A percentile compares a stretch with the other conserved stretches of the same genome.
Evolutionary conservation across 2,797 vertebrate genomes (phyloP).

Genomic region (Rhadinocentrus ornatus): DNA sequence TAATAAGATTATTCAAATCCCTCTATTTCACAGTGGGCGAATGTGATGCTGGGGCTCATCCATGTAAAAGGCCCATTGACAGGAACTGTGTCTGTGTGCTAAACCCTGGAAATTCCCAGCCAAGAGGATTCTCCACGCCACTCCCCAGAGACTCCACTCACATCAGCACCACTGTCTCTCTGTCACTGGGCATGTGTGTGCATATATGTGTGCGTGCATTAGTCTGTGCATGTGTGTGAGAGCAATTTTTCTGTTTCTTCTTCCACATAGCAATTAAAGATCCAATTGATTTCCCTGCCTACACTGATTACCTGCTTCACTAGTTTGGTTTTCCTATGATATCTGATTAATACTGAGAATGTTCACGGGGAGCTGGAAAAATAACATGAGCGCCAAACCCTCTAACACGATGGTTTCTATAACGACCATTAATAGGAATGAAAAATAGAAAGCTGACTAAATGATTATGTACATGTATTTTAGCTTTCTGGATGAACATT

Average conservation of each 20-base stretch:
- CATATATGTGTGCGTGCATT: conserved; percentile 10
- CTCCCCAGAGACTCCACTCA: conserved; percentile 69
- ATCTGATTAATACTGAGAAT: conserved; percentile 47
- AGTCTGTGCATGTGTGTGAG: conserved; percentile 23
- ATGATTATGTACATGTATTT: too few relatives aligned
- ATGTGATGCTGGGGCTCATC: conserved; percentile 70
- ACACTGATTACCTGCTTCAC: conserved; percentile 70
- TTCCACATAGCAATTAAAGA: conserved; percentile 70
- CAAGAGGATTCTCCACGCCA: conserved; percentile 79
- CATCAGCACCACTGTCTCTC: conserved; percentile 55
- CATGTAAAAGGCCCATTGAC: conserved; percentile 74
- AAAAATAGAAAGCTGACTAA: background rate
- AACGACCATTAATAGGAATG: background rate
- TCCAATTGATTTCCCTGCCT: conserved; percentile 72
- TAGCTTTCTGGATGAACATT: too few relatives aligned
- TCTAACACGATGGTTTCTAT: background rate
- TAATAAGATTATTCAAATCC: conserved; percentile 86
- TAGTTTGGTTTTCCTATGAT: conserved; percentile 55
- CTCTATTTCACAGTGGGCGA: conserved; percentile 75
- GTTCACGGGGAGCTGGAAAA: conserved; percentile 10
- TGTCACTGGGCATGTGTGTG: conserved; percentile 14
- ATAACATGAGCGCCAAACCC: background rate
- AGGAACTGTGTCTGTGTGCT: conserved; percentile 73
- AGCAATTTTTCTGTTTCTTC: conserved; percentile 53
- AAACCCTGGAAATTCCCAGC: conserved; percentile 74